Percentiles rank a stretch among this genome's conserved stretches.
Evolutionary conservation across 2,797 vertebrate genomes (phyloP).

Genomic region (Chelmon rostratus): DNA sequence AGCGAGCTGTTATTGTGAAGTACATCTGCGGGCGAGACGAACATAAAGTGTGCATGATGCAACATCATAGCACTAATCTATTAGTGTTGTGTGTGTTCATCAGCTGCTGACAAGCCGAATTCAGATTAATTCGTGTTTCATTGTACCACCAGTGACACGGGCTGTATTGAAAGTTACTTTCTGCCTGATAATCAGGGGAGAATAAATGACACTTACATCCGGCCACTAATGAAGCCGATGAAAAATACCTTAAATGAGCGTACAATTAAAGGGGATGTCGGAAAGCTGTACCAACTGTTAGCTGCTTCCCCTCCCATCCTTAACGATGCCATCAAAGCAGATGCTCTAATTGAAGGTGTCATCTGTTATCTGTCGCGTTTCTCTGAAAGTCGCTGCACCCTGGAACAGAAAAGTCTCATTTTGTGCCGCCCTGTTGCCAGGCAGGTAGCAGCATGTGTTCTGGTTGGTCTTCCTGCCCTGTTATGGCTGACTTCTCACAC

Average conservation of each 20-base stretch:
- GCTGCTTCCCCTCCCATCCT: conserved; percentile 3
- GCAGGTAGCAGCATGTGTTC: conserved; percentile 1
- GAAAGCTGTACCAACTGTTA: conserved; percentile 26
- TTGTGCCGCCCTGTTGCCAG: not conserved
- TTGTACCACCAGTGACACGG: not conserved
- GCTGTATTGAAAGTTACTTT: conserved; percentile 31
- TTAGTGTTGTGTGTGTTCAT: conserved; percentile 8
- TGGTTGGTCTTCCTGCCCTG: not conserved
- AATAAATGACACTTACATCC: conserved; percentile 33
- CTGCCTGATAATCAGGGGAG: conserved; percentile 38
- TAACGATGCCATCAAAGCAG: conserved; percentile 46
- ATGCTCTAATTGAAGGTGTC: conserved; percentile 39
- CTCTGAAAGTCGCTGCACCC: conserved; percentile 20
- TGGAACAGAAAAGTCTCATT: conserved; percentile 2
- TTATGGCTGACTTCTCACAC: conserved; percentile 15
- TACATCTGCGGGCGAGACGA: too few species aligned
- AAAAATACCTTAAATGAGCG: conserved; percentile 41
- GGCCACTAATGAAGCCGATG: conserved; percentile 31
- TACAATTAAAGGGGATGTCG: conserved; percentile 45
- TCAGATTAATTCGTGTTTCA: conserved; percentile 19
- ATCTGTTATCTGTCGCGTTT: conserved; percentile 31
- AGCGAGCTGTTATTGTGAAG: not conserved
- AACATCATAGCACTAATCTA: not conserved
- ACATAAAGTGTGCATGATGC: not conserved
- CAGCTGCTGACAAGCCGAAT: conserved; percentile 24